phyloP scores from a whole-genome alignment of 2,888 invertebrate species.

The Pachymerium ferrugineum region DNA sequence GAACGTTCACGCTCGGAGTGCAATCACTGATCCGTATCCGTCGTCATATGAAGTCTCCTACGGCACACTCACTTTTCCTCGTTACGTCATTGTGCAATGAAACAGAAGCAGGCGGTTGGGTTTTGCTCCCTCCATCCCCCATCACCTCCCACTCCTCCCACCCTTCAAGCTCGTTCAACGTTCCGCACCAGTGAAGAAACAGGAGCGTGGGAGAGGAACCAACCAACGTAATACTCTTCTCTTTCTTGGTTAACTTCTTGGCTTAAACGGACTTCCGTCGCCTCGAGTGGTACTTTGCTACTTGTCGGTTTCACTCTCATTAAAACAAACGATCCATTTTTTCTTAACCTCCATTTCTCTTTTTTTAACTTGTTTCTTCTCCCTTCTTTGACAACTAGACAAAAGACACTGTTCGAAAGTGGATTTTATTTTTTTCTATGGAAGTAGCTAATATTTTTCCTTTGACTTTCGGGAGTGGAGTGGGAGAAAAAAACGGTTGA shows the following conservation, averaged over 20 bases:
- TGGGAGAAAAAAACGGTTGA: neutral
- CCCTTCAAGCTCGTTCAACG: constrained; percentile 4
- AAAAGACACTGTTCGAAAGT: neutral
- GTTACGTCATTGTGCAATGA: constrained; percentile 13
- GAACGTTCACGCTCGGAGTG: neutral
- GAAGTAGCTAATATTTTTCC: neutral
- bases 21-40: neutral
- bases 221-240: neutral
- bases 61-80: neutral
- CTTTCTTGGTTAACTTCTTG: constrained; percentile 13
- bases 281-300: neutral
- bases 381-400: neutral
- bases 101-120: neutral
- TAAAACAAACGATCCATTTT: neutral
- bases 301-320: constrained; percentile 9
- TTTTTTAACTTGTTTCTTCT: neutral
- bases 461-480: neutral
- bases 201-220: constrained; percentile 9
- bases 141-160: neutral
- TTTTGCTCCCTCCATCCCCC: neutral
- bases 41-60: neutral
- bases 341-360: neutral
- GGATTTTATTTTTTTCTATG: neutral
- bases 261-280: constrained; percentile 13
- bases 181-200: constrained; percentile 8